Percentiles rank a stretch among this genome's conserved stretches.
phyloP scores from a whole-genome alignment of 2,113 vertebrate genomes.

The Notarius lentiginosus region DNA sequence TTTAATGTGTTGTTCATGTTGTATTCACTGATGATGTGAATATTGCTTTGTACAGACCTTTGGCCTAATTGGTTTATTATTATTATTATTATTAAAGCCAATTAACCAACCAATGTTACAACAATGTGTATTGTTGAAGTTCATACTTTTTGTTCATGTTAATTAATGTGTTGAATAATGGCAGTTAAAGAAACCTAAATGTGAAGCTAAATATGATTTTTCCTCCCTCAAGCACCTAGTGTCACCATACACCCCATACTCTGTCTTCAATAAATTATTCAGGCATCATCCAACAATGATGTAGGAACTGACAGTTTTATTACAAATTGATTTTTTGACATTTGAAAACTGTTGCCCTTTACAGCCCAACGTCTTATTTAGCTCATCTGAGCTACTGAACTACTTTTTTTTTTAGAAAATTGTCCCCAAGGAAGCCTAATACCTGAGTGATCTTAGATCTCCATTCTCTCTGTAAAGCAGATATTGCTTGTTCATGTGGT shows the following conservation, averaged over 20 bases:
- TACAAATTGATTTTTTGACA: slow-evolving; percentile 23
- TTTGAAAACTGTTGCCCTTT: slow-evolving; percentile 33
- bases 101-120: background rate
- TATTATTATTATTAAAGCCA: too few species aligned
- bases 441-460: background rate
- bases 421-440: background rate
- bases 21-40: too few species aligned
- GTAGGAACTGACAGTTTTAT: slow-evolving; percentile 15
- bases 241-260: background rate
- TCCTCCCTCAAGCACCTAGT: background rate
- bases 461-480: background rate
- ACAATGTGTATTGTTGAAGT: background rate
- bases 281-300: background rate
- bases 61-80: too few species aligned
- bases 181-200: background rate
- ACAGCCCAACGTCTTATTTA: slow-evolving; percentile 17
- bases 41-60: background rate
- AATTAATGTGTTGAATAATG: background rate
- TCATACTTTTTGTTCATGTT: background rate
- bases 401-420: background rate
- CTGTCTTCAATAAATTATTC: background rate
- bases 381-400: slow-evolving; percentile 10
- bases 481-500: background rate
- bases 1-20: too few species aligned
- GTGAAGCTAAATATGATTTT: background rate